Conservation (phyloP, 2,888 invertebrate species). For the Halictus quadricinctus region DNA sequence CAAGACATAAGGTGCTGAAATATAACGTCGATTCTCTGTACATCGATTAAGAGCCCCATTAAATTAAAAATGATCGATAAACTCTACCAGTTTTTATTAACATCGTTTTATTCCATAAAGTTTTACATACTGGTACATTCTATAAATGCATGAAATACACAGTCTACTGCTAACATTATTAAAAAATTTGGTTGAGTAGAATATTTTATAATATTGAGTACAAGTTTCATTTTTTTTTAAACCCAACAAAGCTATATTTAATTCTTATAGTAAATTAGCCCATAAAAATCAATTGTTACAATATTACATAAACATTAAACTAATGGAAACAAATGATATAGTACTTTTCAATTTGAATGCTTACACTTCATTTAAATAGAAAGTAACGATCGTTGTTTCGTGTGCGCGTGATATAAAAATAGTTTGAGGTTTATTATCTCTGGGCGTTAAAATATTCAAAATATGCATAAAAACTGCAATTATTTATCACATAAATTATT, state of each 20-base stretch:
- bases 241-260: background rate
- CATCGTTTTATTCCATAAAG: background rate
- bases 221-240: background rate
- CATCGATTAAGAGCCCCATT: background rate
- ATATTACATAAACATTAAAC: background rate
- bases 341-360: background rate
- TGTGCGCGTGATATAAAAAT: background rate
- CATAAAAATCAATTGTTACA: background rate
- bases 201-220: background rate
- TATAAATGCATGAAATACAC: background rate
- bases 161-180: background rate
- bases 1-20: too few relatives aligned
- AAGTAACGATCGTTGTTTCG: background rate
- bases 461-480: background rate
- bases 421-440: background rate
- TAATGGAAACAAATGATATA: background rate
- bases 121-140: conserved; percentile 4
- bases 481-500: background rate
- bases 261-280: background rate
- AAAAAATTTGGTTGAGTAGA: background rate
- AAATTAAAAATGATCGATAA: background rate
- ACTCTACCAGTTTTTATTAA: background rate
- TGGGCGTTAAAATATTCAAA: background rate
- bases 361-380: background rate
- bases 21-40: too few relatives aligned